Evolutionary conservation across 1,140 invertebrate species (phyloP), one percentile per base, ranked within the genome.

Genomic region (Ditylenchus dipsaci): DNA sequence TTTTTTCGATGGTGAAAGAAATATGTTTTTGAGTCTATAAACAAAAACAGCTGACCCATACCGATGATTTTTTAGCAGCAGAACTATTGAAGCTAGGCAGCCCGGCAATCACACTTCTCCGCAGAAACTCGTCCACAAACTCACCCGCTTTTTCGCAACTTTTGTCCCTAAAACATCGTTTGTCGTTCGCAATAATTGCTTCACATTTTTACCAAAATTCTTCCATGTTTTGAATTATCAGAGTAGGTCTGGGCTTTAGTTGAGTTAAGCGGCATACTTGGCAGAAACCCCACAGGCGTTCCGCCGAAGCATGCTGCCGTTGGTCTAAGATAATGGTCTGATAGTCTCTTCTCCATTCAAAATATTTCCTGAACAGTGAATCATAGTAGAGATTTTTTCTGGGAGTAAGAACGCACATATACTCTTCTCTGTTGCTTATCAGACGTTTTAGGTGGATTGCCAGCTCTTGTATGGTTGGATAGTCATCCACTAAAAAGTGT

Each of bases 201-300:
- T n/a, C n/a, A n/a, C 33, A 38, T 5, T 38, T 38, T 38, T 38
- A 38, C 59, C 59, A 61, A 27, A 33, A 61, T 21, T 30, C 27
- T 43, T 19, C n/a, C 59, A 61, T 61, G n/a, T 61, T n/a, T 1
- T 30, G 3, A 61, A 61, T 61, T 7, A 33, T 3, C 27, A 61
- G 29, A 7, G 8, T 8, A 5, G 59, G 59, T 27, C 59, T 30
- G n/a, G 27, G 29, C 8, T 43, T 5, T 30, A 61, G n/a, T 27
- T 61, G 59, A 33, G 59, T 61, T 8, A 61, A 8, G 13, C 59
- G 59, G 21, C 59, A 61, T 3, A 61, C 53, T 63, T 81, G 79
- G 57, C 79, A 81, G 53, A 81, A 74, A n/a, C 79, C 79, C 70
- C 75, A 80, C 23, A 79, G 78, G 38, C 77, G 63, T 65, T 81